Conservation (phyloP, 2,113 vertebrate genomes). For the Cygnus buccinator region DNA sequence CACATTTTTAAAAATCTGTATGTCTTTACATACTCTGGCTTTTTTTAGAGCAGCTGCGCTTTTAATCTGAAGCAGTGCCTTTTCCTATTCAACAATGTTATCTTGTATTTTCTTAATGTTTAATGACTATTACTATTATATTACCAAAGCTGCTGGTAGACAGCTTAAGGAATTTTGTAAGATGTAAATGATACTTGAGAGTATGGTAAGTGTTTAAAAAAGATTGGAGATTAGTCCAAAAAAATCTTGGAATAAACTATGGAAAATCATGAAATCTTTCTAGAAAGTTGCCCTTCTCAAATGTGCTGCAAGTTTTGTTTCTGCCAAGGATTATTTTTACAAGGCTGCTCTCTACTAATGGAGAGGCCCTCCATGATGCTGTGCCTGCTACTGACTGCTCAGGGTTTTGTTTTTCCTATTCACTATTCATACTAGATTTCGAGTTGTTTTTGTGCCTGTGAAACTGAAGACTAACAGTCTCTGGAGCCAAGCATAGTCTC, state of each 20-base stretch:
- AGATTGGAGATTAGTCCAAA: not conserved
- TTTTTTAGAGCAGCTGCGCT: not conserved
- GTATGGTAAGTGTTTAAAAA: not conserved
- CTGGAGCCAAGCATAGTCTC: conserved; percentile 62
- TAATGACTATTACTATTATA: not conserved
- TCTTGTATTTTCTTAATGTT: not conserved
- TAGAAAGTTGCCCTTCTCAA: not conserved
- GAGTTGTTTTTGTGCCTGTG: conserved; percentile 54
- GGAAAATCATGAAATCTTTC: not conserved
- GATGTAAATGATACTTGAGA: not conserved
- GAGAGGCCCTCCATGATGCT: conserved; percentile 23
- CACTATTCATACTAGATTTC: conserved; percentile 59
- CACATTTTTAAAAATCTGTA: not conserved
- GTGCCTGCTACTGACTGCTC: conserved; percentile 36
- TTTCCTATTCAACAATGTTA: not conserved
- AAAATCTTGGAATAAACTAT: not conserved
- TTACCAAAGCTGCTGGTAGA: not conserved
- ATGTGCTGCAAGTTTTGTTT: not conserved
- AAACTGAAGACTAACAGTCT: conserved; percentile 56
- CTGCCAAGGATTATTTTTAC: conserved; percentile 42
- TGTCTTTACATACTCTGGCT: not conserved
- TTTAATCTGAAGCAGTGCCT: not conserved
- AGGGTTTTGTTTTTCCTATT: conserved; percentile 37
- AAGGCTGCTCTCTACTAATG: conserved; percentile 5
- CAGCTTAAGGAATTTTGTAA: not conserved